Base-by-base conservation (phyloP, 2,888 invertebrate species). In the Loripinus fragilis region DNA sequence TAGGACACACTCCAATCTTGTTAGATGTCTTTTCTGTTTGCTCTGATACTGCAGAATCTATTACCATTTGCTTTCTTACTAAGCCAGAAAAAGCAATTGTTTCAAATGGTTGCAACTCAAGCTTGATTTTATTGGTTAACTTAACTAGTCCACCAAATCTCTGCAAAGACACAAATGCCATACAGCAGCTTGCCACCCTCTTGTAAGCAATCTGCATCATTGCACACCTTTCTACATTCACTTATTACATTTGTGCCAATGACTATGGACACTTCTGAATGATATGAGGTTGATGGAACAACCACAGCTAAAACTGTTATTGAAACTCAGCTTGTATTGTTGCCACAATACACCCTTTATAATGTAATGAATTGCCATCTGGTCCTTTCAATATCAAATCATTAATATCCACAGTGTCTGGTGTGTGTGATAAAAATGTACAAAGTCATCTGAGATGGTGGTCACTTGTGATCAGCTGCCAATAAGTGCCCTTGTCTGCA, bases 211-310 rank as follows among this genome's bases (percentile, higher is more conserved):
- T 33, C 8, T 60, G 28, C n/a, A 25, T 2, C 2, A 23, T 15
- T 25, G 7, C 12, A 60, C 33, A 20, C 1, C 33, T 12, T 17
- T 20, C 28, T 60, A 17, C 12, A 30, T 33, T 12, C 28, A 33
- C 60, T 12, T 33, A 60, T 60, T 33, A 60, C 20, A 20, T 60
- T 60, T 12, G 60, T 60, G 30, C 60, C 60, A 17, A 60, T 33
- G 15, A 33, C 33, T 2, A 60, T 33, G 33, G 60, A 33, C 33
- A 60, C 33, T 20, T 60, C n/a, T n/a, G n/a, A n/a, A n/a, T n/a
- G n/a, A n/a, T n/a, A n/a, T n/a, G n/a, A n/a, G n/a, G n/a, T n/a
- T n/a, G n/a, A n/a, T n/a, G n/a, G n/a, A n/a, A n/a, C n/a, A n/a
- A n/a, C n/a, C n/a, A n/a, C n/a, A n/a, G n/a, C n/a, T n/a, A n/a